A percentile compares a stretch with the other conserved stretches of the same genome.
These are phyloP conservation scores for Cnemophilus loriae DNA, from an alignment of 2,113 vertebrate species.

Conservation along the genomic window DNA sequence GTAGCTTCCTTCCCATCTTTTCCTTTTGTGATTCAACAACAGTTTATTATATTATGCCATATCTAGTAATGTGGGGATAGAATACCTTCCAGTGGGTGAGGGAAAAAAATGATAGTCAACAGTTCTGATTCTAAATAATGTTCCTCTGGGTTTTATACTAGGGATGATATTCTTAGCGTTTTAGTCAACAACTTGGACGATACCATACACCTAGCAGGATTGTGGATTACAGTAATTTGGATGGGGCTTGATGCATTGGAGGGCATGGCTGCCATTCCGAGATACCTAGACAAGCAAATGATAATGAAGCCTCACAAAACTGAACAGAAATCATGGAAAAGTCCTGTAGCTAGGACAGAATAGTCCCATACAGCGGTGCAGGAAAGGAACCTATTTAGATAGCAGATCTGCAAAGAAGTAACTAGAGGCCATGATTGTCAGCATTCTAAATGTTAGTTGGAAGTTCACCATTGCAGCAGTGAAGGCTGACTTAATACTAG, in stretches of 20 bases:
- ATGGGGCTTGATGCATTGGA: background rate
- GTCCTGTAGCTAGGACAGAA: background rate
- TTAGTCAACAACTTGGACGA: background rate
- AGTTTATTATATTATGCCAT: background rate
- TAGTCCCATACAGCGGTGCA: background rate
- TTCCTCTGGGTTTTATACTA: background rate
- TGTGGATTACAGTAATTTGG: background rate
- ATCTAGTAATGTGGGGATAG: background rate
- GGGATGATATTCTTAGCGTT: background rate
- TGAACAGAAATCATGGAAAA: background rate
- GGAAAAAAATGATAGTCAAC: background rate
- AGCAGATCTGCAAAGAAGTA: background rate
- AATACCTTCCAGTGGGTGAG: background rate
- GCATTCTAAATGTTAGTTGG: background rate
- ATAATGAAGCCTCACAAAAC: background rate
- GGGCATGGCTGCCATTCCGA: background rate
- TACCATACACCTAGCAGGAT: background rate
- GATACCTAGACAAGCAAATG: background rate
- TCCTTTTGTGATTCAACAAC: background rate
- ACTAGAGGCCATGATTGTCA: background rate
- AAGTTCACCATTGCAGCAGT: background rate
- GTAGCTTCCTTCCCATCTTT: background rate
- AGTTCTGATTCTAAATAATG: background rate
- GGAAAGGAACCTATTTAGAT: background rate
- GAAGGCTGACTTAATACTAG: background rate